Base-by-base conservation (phyloP, 2,113 vertebrate species). In the Pyrgilauda ruficollis region DNA sequence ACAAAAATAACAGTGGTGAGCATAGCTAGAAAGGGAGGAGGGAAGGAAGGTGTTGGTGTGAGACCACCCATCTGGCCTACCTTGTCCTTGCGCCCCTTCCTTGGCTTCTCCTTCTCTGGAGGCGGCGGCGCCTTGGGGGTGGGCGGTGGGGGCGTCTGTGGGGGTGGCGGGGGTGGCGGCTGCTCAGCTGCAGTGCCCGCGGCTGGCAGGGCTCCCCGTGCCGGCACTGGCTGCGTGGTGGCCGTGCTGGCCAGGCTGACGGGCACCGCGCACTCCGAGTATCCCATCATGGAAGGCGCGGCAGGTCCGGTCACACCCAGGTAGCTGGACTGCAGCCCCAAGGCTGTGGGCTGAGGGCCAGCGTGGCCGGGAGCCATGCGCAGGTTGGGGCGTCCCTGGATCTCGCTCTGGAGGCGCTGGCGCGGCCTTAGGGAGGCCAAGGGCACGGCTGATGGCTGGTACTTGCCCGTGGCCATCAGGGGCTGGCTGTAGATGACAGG, bases 61-160 rank as follows among this genome's bases (percentile, higher is more conserved):
- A 55, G 30, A 24, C 12, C 26, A 22, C 20, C 24, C 1, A 1
- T 12, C 7, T 1, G 2, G 5, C 89, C 55, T 88, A 99, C 99
- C 98, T 99, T 99, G 3, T 99, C 99, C 90, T 99, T 99, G 92
- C 99, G 99, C 33, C 96, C 87, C 88, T 99, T 99, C 93, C 98
- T 99, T 0, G 94, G 97, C 96, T 99, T 99, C 74, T 99, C 99
- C 77, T 95, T 96, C 58, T 95, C 95, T 0, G 90, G 95, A 0
- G 95, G 77, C 0, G 98, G 95, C 2, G 97, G 94, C 0, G 90
- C 62, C 95, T 99, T 99, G 87, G 97, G 96, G 39, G 91, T 41
- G 6, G 97, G 91, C 3, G 96, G 95, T 0, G 93, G 90, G 15
- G 94, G 78, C 2, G 98, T 98, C 53, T 93, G 55, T n/a, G 55